Evolutionary conservation across 2,797 vertebrate genomes (phyloP).

Genomic region (Antrozous pallidus): DNA sequence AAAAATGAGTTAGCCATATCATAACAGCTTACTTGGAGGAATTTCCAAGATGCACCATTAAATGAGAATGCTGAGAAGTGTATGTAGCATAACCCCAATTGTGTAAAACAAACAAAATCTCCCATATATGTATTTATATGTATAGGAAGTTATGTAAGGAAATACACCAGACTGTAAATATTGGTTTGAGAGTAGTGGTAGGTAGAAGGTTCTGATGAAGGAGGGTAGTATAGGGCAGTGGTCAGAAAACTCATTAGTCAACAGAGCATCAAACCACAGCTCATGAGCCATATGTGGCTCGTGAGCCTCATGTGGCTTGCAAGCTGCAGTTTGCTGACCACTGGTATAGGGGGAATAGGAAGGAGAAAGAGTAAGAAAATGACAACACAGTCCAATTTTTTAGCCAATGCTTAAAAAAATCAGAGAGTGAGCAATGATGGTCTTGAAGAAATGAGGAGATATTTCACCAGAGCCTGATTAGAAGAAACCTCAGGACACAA

Average conservation of each 20-base stretch:
- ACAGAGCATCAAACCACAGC: too few relatives aligned
- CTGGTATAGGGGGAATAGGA: not conserved
- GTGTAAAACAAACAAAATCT: not conserved
- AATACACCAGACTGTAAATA: not conserved
- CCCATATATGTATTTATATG: not conserved
- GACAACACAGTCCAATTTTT: not conserved
- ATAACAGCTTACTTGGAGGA: not conserved
- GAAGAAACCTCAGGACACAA: not conserved
- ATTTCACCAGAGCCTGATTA: not conserved
- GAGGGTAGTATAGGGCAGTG: not conserved
- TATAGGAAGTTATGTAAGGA: not conserved
- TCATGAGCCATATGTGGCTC: too few relatives aligned
- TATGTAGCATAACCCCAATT: not conserved
- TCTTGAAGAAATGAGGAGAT: not conserved
- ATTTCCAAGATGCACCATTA: not conserved
- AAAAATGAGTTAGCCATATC: not conserved
- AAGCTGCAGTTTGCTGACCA: too few relatives aligned
- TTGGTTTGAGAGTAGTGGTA: not conserved
- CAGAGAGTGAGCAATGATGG: not conserved
- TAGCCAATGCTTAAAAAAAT: not conserved
- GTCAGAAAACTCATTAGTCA: too few relatives aligned
- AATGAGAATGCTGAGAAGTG: not conserved
- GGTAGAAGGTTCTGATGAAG: not conserved
- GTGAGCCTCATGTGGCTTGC: too few relatives aligned
- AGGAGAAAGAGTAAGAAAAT: not conserved